Evolutionary conservation across 2,113 vertebrate genomes (phyloP), one percentile per base, ranked within the genome.

Genomic region (Toxotes chatareus): DNA sequence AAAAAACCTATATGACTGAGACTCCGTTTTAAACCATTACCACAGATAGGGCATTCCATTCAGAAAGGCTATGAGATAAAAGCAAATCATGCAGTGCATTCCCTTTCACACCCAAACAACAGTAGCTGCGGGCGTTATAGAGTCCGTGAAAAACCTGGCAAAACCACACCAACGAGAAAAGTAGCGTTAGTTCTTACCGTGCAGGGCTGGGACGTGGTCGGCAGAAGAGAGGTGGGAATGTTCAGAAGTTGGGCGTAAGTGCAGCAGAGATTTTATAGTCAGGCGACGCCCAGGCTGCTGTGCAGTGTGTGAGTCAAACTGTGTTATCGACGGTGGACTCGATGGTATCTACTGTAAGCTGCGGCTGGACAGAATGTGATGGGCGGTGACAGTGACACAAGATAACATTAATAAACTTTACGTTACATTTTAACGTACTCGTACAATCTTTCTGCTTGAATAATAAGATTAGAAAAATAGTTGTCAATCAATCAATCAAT

Each of bases 251-350:
- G 73, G 61, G 73, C 53, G 57, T 27, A 9, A 67, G 51, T 5
- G 63, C 38, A 47, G 42, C 59, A 2, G 40, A 2, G 51, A 7
- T 68, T 92, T 92, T 94, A 94, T 94, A 92, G 73, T 0, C 13
- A 61, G 92, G 90, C 91, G 8, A 87, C 93, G 83, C 93, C 93
- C 93, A 10, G 68, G 3, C 61, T 53, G 73, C 68, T 47, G 53
- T 12, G 63, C 4, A 8, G 40, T 3, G 40, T 3, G 32, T 82
- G 89, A 86, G 76, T 91, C 86, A 77, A 23, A 11, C 65, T 36
- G 36, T 6, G 34, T 51, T 6, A 3, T 23, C 61, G 38, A 59
- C 27, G 2, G 19, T 32, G 63, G 21, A 69, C 85, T 9, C 1
- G 6, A 19, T 9, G 27, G 27, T 47, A 17, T 17, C 46, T 1